Evolutionary conservation across 2,113 vertebrate genomes (phyloP), one percentile per base, ranked within the genome.

Genomic region (Chascanopsetta lugubris): DNA sequence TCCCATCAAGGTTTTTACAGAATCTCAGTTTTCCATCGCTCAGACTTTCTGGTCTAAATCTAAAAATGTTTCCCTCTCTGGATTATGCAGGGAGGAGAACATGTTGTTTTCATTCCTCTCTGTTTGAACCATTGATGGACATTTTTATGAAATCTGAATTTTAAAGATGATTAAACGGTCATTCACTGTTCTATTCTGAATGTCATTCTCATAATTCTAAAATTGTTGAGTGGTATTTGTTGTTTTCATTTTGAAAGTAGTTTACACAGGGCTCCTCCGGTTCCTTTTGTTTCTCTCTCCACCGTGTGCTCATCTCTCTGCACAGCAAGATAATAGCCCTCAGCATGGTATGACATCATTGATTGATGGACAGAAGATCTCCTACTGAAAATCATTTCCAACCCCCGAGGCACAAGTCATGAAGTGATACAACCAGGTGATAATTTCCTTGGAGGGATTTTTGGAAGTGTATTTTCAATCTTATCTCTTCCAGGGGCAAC

Each of bases 1-100:
- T 90, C 90, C 91, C 73, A 83, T 91, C 87, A 84, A 87, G 89
- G 67, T 82, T 92, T 92, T 87, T 11, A 83, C 63, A 77, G 24
- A 4, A 74, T 36, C 50, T 61, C 79, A 21, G 46, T 47, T 76
- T 47, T 58, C 59, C 69, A 42, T 50, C 69, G 56, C 12, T 15
- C 43, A 80, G 65, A 24, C 1, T 0, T 5, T 40, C 8, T 80
- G 51, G 30, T 70, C 68, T 87, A 75, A 93, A 94, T 91, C 77
- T 83, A 18, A n/a, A 87, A 88, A 56, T 50, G 70, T 75, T 83
- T 85, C n/a, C n/a, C n/a, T n/a, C n/a, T n/a, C n/a, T n/a, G n/a
- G n/a, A n/a, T n/a, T n/a, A n/a, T n/a, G n/a, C n/a, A n/a, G n/a
- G n/a, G n/a, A n/a, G n/a, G 69, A 85, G 75, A 69, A 67, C 53